Evolutionary conservation across 2,888 invertebrate genomes (phyloP).

Genomic region (Lingula anatina): DNA sequence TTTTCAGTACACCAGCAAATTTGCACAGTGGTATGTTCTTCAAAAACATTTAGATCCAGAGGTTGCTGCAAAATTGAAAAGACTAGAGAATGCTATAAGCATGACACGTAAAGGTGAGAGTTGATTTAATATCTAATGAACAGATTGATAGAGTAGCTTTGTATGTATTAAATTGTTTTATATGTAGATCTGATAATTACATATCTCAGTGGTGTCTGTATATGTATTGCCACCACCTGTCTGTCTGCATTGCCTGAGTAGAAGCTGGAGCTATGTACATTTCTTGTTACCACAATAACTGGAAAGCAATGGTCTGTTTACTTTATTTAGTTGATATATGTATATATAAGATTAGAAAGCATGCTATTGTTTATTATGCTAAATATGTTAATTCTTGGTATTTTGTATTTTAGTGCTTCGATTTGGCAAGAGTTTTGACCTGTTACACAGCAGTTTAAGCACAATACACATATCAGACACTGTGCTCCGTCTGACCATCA

Average conservation of each 20-base stretch:
- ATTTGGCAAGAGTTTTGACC: slow-evolving; percentile 78
- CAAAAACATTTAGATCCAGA: slow-evolving; percentile 61
- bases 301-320: too few relatives aligned
- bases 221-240: too few relatives aligned
- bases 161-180: too few relatives aligned
- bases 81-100: slow-evolving; percentile 75
- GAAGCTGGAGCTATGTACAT: too few relatives aligned
- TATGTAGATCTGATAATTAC: too few relatives aligned
- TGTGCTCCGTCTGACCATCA: slow-evolving; percentile 66
- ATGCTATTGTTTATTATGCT: not conserved
- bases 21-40: slow-evolving; percentile 74
- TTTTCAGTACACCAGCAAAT: slow-evolving; percentile 74
- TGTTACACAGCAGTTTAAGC: slow-evolving; percentile 69
- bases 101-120: slow-evolving; percentile 80
- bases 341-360: not conserved
- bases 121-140: too few relatives aligned
- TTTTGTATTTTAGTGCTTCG: slow-evolving; percentile 65
- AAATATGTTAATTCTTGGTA: too few relatives aligned
- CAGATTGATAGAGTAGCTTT: too few relatives aligned
- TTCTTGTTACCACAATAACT: too few relatives aligned
- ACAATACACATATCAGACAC: slow-evolving; percentile 69
- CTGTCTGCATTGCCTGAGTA: too few relatives aligned
- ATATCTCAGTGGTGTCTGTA: too few relatives aligned
- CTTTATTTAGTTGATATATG: too few relatives aligned
- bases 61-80: slow-evolving; percentile 70